Evolutionary conservation across 2,113 vertebrate species (phyloP).

Genomic region (Panthera tigris): DNA sequence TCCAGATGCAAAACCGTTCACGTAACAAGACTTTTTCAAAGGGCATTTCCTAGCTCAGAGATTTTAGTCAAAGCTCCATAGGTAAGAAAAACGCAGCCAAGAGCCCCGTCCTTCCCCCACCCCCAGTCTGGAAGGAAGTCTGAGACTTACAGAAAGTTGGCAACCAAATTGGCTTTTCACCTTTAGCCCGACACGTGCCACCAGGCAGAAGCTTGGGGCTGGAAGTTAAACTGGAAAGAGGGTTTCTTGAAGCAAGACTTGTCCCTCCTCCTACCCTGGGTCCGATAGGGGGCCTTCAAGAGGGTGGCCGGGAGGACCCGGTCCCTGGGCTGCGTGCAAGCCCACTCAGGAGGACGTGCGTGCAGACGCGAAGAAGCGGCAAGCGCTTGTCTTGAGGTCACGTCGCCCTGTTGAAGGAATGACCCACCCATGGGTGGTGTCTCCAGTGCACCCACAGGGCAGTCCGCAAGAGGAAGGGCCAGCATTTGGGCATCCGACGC

Average conservation of each 20-base stretch:
- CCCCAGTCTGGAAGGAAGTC: not conserved
- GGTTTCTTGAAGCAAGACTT: not conserved
- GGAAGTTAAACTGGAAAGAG: not conserved
- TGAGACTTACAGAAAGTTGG: not conserved
- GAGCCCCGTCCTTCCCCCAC: not conserved
- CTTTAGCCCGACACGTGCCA: not conserved
- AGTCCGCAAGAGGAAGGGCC: not conserved
- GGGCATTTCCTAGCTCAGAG: not conserved
- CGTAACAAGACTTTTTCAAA: not conserved
- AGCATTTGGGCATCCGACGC: not conserved
- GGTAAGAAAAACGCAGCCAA: not conserved
- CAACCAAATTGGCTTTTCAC: not conserved
- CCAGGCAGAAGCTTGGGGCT: not conserved
- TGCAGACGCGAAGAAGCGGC: too few species aligned
- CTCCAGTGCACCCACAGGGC: not conserved
- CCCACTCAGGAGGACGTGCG: not conserved
- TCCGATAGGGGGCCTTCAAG: not conserved
- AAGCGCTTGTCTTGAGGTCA: not conserved
- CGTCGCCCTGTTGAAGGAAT: not conserved
- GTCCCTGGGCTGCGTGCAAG: too few species aligned
- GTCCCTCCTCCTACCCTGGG: not conserved
- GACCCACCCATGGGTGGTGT: not conserved
- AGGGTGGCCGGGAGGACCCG: not conserved
- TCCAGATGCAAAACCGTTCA: not conserved
- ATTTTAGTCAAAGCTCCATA: not conserved